These are phyloP conservation scores for Podarcis muralis DNA, from an alignment of 2,113 vertebrate species.

Conservation along the genomic window DNA sequence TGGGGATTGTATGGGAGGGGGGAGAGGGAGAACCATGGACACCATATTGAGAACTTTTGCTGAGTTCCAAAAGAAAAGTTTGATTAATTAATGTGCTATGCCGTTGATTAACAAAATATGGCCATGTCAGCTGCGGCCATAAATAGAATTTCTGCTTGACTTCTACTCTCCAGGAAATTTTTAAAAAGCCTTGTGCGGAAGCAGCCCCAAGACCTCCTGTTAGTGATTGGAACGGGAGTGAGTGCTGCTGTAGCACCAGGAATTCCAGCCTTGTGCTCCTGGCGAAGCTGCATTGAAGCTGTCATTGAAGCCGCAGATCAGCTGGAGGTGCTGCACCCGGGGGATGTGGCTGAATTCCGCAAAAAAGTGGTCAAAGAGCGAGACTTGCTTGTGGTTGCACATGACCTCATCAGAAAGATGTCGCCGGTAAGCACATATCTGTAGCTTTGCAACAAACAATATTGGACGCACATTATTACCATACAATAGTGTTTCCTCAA, in stretches of 20 bases:
- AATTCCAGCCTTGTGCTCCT: constrained; percentile 71
- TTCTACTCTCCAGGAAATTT: constrained; percentile 68
- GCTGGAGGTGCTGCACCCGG: constrained; percentile 75
- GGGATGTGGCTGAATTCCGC: constrained; percentile 70
- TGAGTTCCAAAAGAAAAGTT: too few relatives aligned
- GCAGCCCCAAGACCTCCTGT: constrained; percentile 71
- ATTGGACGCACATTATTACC: neutral
- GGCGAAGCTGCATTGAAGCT: constrained; percentile 75
- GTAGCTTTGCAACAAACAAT: neutral
- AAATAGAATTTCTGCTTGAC: neutral
- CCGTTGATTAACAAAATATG: neutral
- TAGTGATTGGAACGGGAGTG: constrained; percentile 75
- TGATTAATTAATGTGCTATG: neutral
- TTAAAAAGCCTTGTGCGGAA: constrained; percentile 75
- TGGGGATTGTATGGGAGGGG: neutral
- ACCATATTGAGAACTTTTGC: too few relatives aligned
- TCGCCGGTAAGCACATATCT: constrained; percentile 70
- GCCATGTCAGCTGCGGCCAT: neutral
- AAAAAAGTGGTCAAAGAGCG: constrained; percentile 69
- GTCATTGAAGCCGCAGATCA: constrained; percentile 74
- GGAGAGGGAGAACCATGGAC: too few relatives aligned
- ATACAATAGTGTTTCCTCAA: too few relatives aligned
- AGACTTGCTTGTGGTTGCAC: constrained; percentile 78
- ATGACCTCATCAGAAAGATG: constrained; percentile 80
- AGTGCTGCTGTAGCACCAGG: constrained; percentile 75